A percentile compares a stretch with the other conserved stretches of the same genome.
These are phyloP conservation scores for Eucera pruinosa DNA, from an alignment of 2,888 invertebrate genomes.

Conservation along the genomic window DNA sequence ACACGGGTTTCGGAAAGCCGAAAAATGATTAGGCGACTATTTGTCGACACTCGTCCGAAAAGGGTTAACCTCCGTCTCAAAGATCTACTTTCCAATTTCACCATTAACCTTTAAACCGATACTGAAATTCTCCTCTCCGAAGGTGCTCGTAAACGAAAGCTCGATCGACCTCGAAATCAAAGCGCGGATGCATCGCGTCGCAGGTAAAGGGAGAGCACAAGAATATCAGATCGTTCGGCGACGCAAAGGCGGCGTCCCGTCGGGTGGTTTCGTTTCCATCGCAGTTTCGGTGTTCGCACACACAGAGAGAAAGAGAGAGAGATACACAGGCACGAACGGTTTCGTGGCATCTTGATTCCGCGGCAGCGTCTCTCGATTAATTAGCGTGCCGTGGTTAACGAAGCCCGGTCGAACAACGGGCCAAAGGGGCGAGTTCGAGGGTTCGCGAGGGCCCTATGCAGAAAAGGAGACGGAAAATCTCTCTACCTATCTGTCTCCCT, in stretches of 20 bases:
- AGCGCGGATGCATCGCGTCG: constrained; percentile 3
- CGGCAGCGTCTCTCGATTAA: constrained; percentile 72
- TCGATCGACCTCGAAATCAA: constrained; percentile 20
- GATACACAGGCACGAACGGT: constrained; percentile 36
- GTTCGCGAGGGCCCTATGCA: constrained; percentile 28
- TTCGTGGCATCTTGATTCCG: constrained; percentile 68
- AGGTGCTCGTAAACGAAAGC: no score
- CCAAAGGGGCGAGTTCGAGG: constrained; percentile 31
- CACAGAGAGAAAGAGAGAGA: no score
- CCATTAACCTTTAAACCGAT: no score
- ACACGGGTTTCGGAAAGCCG: no score
- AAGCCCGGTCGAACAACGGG: constrained; percentile 67
- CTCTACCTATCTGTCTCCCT: constrained; percentile 27
- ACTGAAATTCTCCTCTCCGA: no score
- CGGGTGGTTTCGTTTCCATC: constrained; percentile 40
- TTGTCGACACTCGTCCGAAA: no score
- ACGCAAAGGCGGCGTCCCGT: constrained; percentile 55
- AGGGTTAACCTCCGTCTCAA: no score
- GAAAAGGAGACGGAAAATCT: constrained; percentile 5
- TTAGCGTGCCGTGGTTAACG: constrained; percentile 77
- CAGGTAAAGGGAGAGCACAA: constrained; percentile 31
- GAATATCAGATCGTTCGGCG: constrained; percentile 57
- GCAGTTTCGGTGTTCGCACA: constrained; percentile 38
- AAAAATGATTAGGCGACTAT: no score
- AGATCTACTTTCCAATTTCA: no score